Percentiles rank a stretch among this genome's conserved stretches.
phyloP scores from a whole-genome alignment of 2,888 invertebrate genomes.

The Yponomeuta sedellus region DNA sequence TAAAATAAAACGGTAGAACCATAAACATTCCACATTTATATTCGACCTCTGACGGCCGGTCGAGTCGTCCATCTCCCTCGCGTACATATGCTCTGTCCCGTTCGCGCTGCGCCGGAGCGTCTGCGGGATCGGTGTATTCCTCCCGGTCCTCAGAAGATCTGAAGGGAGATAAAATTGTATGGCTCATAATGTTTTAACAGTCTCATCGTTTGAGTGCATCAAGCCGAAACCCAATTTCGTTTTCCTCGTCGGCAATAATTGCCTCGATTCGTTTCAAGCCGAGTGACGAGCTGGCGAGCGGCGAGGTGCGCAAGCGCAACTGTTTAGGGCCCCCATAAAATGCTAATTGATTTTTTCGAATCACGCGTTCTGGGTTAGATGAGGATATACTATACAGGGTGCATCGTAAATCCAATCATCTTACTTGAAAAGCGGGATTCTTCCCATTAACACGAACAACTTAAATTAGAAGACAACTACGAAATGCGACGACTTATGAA shows the following conservation, averaged over 20 bases:
- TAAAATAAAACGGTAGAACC: constrained; percentile 76
- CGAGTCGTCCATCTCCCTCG: constrained; percentile 39
- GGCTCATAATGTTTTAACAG: constrained; percentile 74
- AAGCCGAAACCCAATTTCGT: constrained; percentile 61
- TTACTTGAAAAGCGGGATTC: too few relatives aligned
- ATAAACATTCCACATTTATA: constrained; percentile 77
- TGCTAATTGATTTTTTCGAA: constrained; percentile 55
- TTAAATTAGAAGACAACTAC: too few relatives aligned
- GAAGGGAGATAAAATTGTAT: constrained; percentile 67
- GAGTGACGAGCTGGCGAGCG: constrained; percentile 33
- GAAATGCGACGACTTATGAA: too few relatives aligned
- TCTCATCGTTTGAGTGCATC: constrained; percentile 51
- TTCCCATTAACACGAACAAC: too few relatives aligned
- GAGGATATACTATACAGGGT: not conserved
- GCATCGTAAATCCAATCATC: too few relatives aligned
- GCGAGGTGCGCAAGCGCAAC: constrained; percentile 38
- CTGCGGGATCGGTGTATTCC: constrained; percentile 52
- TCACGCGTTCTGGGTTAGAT: constrained; percentile 33
- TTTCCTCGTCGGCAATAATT: constrained; percentile 66
- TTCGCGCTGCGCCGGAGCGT: constrained; percentile 64
- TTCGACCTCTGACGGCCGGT: constrained; percentile 71
- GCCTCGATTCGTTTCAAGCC: constrained; percentile 67
- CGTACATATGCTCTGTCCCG: constrained; percentile 37
- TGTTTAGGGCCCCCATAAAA: constrained; percentile 45
- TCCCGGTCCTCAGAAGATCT: constrained; percentile 46